Conservation (phyloP, 2,888 invertebrate genomes). For the Phyllotreta cruciferae region DNA sequence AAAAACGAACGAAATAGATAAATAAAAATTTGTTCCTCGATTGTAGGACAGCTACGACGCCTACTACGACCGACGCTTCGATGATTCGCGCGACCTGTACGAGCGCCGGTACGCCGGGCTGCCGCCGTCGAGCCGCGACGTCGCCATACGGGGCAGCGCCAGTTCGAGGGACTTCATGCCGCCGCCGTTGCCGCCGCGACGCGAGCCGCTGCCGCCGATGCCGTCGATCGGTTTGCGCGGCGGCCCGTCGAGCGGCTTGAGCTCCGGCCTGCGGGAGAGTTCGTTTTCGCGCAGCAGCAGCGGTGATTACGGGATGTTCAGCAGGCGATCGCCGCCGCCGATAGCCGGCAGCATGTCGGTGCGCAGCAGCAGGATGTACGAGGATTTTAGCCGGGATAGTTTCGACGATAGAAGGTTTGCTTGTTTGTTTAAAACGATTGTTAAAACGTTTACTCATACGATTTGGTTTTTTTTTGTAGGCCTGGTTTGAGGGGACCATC, state of each 20-base stretch:
- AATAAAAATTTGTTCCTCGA: too few species aligned
- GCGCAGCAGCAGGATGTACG: constrained; percentile 74
- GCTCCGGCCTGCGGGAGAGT: constrained; percentile 71
- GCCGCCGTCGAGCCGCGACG: constrained; percentile 62
- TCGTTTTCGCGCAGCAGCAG: constrained; percentile 65
- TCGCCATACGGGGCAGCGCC: constrained; percentile 56
- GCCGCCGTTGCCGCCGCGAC: constrained; percentile 73
- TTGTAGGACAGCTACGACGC: constrained; percentile 79
- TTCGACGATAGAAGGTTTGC: constrained; percentile 89
- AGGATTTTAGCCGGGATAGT: constrained; percentile 87
- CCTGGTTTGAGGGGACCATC: constrained; percentile 82
- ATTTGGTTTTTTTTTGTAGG: constrained; percentile 63
- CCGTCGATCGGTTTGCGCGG: constrained; percentile 63
- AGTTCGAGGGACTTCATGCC: constrained; percentile 69
- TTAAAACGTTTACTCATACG: too few species aligned
- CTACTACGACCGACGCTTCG: constrained; percentile 83
- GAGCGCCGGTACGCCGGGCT: constrained; percentile 77
- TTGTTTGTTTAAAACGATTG: constrained; percentile 48
- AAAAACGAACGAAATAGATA: too few species aligned
- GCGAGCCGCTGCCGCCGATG: constrained; percentile 80
- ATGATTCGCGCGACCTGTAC: constrained; percentile 80
- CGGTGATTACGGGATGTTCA: constrained; percentile 81
- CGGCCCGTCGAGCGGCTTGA: constrained; percentile 69
- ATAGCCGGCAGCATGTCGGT: constrained; percentile 51
- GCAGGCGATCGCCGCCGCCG: constrained; percentile 82